These are phyloP conservation scores for Myripristis murdjan DNA, from an alignment of 2,797 vertebrate genomes.

Conservation along the genomic window DNA sequence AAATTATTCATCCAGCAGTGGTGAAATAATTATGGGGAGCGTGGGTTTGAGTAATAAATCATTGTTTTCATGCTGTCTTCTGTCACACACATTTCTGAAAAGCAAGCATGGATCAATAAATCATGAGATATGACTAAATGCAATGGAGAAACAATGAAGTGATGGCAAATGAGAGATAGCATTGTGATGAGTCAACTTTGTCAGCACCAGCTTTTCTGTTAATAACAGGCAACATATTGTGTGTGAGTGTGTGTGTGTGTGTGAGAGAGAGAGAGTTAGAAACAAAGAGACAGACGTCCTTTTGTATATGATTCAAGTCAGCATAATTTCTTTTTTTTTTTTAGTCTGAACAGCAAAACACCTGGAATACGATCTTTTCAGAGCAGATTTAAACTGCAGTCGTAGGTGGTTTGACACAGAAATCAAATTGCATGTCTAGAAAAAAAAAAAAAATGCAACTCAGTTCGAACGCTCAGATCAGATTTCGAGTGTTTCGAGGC, in stretches of 20 bases:
- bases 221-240: no score
- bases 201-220: no score
- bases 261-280: not conserved
- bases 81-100: not conserved
- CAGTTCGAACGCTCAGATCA: no score
- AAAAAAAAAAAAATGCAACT: no score
- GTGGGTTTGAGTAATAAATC: not conserved
- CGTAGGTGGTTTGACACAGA: no score
- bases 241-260: not conserved
- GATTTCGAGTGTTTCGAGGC: no score
- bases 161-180: not conserved
- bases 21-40: slow-evolving; percentile 34
- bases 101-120: not conserved
- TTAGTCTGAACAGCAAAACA: no score
- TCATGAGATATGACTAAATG: not conserved
- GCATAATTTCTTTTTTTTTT: no score
- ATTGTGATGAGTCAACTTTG: no score
- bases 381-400: no score
- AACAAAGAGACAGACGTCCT: not conserved
- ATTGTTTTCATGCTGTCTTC: not conserved
- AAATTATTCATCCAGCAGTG: slow-evolving; percentile 33
- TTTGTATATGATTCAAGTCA: not conserved
- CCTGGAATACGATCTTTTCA: no score
- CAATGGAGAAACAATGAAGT: not conserved
- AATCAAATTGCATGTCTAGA: no score